phyloP scores from a whole-genome alignment of 2,113 vertebrate species.

The Burhinus bistriatus region DNA sequence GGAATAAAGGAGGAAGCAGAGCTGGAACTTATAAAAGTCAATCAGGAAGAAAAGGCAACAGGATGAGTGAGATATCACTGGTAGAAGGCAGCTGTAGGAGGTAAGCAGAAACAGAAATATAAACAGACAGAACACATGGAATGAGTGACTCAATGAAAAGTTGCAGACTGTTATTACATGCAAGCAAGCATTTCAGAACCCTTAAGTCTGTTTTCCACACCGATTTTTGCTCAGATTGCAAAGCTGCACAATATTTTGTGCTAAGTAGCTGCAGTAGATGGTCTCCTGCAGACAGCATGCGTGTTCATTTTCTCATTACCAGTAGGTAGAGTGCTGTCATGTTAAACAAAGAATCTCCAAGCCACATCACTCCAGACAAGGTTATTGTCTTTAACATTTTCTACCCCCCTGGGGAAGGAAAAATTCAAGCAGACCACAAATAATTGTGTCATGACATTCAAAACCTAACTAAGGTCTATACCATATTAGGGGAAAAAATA shows the following conservation, averaged over 20 bases:
- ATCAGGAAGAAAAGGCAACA: neutral
- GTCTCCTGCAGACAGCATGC: neutral
- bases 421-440: neutral
- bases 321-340: rapidly evolving
- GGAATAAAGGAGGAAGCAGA: neutral
- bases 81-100: neutral
- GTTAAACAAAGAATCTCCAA: neutral
- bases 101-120: neutral
- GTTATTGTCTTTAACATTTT: neutral
- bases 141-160: neutral
- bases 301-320: neutral
- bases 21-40: neutral
- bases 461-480: neutral
- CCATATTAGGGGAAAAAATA: neutral
- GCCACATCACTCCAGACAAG: neutral
- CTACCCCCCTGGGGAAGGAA: neutral
- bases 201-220: neutral
- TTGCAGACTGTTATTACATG: neutral
- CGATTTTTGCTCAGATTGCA: neutral
- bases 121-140: neutral
- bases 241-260: neutral
- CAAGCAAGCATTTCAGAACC: neutral
- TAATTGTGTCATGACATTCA: neutral
- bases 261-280: neutral
- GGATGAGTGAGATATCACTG: neutral